Base-by-base conservation (phyloP, 2,797 vertebrate species). In the Ara ararauna region DNA sequence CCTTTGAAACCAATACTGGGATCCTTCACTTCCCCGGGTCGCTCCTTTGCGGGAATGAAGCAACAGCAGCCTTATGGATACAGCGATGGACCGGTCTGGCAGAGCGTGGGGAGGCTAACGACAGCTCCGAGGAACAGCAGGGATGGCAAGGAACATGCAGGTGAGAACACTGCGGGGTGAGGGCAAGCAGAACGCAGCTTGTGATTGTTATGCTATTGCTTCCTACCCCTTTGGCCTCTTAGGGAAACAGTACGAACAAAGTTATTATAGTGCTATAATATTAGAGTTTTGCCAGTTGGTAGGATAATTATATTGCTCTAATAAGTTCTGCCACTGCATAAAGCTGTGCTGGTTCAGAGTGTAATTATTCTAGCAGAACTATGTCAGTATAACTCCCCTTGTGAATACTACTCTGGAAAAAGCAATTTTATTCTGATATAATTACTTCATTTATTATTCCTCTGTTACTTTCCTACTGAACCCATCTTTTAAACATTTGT, bases 361-460 rank as follows among this genome's bases (percentile, higher is more conserved):
- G 75, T 84, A 94, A 92, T 95, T 95, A 86, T 90, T 93, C 93
- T 42, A 90, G 83, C 53, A 73, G 88, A 93, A 83, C 92, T 80
- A 56, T 84, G 92, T 90, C 92, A 73, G 90, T 80, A 50, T 72
- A 88, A 88, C 86, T 86, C 92, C 86, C 85, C 64, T 66, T 84
- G 88, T 90, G 95, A 87, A 84, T 93, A 71, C 61, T 23, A 84
- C 73, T 92, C 86, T 64, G 89, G 88, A 96, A 91, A 90, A 94
- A 75, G 71, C 89, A 85, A 94, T 93, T 96, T 92, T 94, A 96
- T 94, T 92, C 89, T 85, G 84, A 87, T 89, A 90, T 68, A 89
- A 93, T 93, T 91, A 93, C 90, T 96, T 87, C 87, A 85, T 94
- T 96, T 94, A 92, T 81, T 90, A 94, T 97, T 93, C 83, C 89